Percentiles rank a stretch among this genome's conserved stretches.
Conservation (phyloP, 2,113 vertebrate species). For the Alexandromys fortis region DNA sequence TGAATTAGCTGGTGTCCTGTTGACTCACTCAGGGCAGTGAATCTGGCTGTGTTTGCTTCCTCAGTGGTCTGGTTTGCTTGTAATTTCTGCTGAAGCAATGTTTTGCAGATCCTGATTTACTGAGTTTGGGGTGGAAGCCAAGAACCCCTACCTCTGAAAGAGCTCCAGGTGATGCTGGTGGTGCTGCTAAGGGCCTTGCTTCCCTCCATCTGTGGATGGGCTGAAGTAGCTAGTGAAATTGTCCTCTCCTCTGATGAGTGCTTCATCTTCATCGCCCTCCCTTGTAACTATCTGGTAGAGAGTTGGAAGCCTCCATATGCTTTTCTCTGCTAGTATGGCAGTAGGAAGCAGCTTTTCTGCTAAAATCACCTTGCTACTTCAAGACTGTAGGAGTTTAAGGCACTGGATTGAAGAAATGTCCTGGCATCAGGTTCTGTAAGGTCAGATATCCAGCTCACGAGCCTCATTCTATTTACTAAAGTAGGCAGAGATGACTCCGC, state of each 20-base stretch:
- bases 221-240: background rate
- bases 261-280: background rate
- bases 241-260: background rate
- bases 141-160: background rate
- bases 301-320: background rate
- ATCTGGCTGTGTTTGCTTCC: background rate
- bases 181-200: background rate
- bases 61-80: background rate
- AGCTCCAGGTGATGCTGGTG: background rate
- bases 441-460: background rate
- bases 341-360: background rate
- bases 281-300: background rate
- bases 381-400: background rate
- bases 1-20: background rate
- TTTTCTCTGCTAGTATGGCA: background rate
- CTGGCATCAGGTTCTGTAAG: background rate
- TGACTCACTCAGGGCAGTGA: background rate
- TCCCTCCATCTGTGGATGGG: background rate
- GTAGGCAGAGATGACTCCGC: background rate
- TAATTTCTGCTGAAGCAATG: constrained; percentile 3
- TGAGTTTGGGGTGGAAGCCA: background rate
- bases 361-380: background rate
- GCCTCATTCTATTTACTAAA: constrained; percentile 38
- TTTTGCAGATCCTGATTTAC: background rate
- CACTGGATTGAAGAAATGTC: background rate